Evolutionary conservation across 2,888 invertebrate species (phyloP), one percentile per base, ranked within the genome.

Genomic region (Cacoxenus indagator): DNA sequence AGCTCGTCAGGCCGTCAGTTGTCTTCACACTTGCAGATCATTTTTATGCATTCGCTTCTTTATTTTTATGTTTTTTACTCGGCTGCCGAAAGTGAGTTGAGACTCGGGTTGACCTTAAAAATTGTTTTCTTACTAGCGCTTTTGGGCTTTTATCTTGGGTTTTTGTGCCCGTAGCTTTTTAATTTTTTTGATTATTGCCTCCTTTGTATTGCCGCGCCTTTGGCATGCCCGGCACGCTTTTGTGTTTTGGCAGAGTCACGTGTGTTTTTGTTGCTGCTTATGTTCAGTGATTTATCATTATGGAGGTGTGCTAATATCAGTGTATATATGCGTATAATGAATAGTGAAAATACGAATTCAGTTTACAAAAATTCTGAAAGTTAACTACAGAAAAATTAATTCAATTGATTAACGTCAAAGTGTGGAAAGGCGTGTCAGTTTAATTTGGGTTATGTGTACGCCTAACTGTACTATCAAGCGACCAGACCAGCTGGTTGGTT

Each of bases 21-120:
- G 51, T 48, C 64, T 37, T 37, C 26, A 57, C 57, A 65, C 55
- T 55, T 43, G 55, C 43, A 48, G 31, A 45, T 37, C 61, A 62
- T 62, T 24, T 62, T 57, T 17, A 43, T 22, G 45, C 59, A 22
- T 31, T 59, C 31, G 59, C 14, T 59, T 29, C 37, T 59, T n/a
- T 19, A 8, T 62, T 45, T 31, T 26, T 27, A 29, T 48, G 61
- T 22, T 51, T n/a, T 48, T 48, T 27, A 31, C 29, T 65, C 65
- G 59, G 67, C 69, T 31, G 59, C 45, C 64, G 74, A 74, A 74
- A 74, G 72, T 71, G 71, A 74, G 65, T 64, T 71, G 67, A 51
- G 70, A 72, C 64, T 64, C 68, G 67, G 72, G 67, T 65, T 74
- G 72, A 71, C 72, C 72, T 74, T 72, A 74, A 74, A 74, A 67